A percentile compares a stretch with the other conserved stretches of the same genome.
Evolutionary conservation across 2,113 vertebrate species (phyloP).

Genomic region (Oceanodroma tethys): DNA sequence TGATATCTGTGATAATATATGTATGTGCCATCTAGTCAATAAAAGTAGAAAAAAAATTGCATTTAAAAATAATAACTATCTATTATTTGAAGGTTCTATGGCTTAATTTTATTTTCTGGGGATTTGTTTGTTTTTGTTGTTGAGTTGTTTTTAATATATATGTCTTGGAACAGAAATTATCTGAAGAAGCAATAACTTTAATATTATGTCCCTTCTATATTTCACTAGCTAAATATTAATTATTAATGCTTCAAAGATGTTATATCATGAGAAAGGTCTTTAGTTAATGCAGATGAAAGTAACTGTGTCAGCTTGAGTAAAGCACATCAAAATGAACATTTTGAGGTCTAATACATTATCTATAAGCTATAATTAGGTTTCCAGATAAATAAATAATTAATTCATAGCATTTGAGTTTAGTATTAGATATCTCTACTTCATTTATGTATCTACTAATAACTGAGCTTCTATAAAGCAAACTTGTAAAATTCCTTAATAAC

Average conservation of each 20-base stretch:
- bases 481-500: neutral
- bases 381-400: neutral
- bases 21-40: neutral
- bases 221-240: neutral
- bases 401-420: neutral
- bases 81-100: neutral
- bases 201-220: neutral
- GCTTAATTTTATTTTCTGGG: neutral
- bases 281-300: neutral
- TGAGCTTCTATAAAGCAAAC: neutral
- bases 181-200: neutral
- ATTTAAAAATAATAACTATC: neutral
- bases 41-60: neutral
- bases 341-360: neutral
- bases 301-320: neutral
- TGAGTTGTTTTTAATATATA: neutral
- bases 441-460: neutral
- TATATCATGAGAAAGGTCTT: neutral
- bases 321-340: neutral
- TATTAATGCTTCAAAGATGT: neutral
- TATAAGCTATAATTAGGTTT: neutral
- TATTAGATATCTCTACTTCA: neutral
- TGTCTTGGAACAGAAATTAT: neutral
- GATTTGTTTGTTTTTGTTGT: neutral
- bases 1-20: neutral